Percentiles rank a stretch among this genome's conserved stretches.
These are phyloP conservation scores for Lochmaea capreae DNA, from an alignment of 2,888 invertebrate species.

Conservation along the genomic window DNA sequence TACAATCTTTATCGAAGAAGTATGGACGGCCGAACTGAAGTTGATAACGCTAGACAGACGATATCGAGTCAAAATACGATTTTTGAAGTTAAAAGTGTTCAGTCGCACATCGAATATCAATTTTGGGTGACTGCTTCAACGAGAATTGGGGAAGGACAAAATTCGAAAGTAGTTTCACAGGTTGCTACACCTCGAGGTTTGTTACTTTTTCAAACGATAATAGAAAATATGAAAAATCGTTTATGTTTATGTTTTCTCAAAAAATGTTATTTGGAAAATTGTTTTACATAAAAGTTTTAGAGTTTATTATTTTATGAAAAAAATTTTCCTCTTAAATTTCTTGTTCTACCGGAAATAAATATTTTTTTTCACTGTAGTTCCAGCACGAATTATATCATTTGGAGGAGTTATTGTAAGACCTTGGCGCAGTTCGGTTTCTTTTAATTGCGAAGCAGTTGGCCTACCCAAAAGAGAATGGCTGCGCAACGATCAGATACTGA, in stretches of 20 bases:
- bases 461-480: conserved; percentile 76
- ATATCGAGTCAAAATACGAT: conserved; percentile 74
- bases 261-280: too few species aligned
- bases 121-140: conserved; percentile 85
- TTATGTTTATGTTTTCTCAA: too few species aligned
- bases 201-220: conserved; percentile 10
- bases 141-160: conserved; percentile 81
- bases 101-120: conserved; percentile 79
- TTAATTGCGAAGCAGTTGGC: conserved; percentile 76
- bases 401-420: conserved; percentile 75
- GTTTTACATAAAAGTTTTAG: too few species aligned
- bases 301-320: too few species aligned
- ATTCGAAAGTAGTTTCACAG: conserved; percentile 76
- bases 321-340: too few species aligned
- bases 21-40: conserved; percentile 75
- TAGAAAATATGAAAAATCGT: too few species aligned
- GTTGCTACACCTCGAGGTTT: conserved; percentile 73
- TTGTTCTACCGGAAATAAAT: too few species aligned
- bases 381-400: conserved; percentile 78
- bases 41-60: conserved; percentile 76
- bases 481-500: conserved; percentile 70
- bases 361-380: conserved; percentile 63
- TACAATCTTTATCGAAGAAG: conserved; percentile 79
- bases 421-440: conserved; percentile 74
- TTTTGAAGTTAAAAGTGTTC: conserved; percentile 76